phyloP scores from a whole-genome alignment of 2,888 invertebrate genomes.

The Autographa pulchrina region DNA sequence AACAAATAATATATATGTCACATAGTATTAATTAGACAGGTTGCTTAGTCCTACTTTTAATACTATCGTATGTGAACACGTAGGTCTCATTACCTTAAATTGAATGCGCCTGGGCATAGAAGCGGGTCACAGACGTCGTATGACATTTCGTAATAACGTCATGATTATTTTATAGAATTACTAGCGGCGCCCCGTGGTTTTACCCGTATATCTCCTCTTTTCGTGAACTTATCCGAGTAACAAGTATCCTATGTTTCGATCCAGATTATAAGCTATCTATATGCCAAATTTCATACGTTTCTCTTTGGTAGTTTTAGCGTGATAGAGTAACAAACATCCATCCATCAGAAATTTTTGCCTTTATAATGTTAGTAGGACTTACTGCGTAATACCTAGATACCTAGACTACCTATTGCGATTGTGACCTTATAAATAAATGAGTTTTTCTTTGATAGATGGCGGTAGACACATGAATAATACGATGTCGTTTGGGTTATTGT shows the following conservation, averaged over 20 bases:
- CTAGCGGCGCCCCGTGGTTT: not conserved
- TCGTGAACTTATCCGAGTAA: not conserved
- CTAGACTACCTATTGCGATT: slow-evolving; percentile 29
- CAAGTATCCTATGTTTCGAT: too few species aligned
- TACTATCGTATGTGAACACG: slow-evolving; percentile 50
- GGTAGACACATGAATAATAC: slow-evolving; percentile 35
- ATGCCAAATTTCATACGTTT: not conserved
- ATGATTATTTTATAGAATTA: slow-evolving; percentile 46
- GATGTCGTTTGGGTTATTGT: slow-evolving; percentile 22
- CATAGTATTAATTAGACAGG: slow-evolving; percentile 58
- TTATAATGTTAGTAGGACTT: not conserved
- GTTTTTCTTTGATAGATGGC: slow-evolving; percentile 37
- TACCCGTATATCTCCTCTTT: not conserved
- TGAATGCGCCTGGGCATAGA: slow-evolving; percentile 60
- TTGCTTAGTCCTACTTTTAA: slow-evolving; percentile 54
- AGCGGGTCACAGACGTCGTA: slow-evolving; percentile 55
- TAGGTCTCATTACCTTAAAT: slow-evolving; percentile 61
- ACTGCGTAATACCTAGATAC: slow-evolving; percentile 41
- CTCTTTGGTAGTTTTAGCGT: not conserved
- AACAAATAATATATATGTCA: slow-evolving; percentile 35
- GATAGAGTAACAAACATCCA: not conserved
- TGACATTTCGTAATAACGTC: slow-evolving; percentile 58
- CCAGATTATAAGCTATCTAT: too few species aligned
- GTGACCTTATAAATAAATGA: slow-evolving; percentile 38
- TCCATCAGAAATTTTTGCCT: not conserved